phyloP scores from a whole-genome alignment of 2,113 vertebrate species.

The Ptyas mucosa region DNA sequence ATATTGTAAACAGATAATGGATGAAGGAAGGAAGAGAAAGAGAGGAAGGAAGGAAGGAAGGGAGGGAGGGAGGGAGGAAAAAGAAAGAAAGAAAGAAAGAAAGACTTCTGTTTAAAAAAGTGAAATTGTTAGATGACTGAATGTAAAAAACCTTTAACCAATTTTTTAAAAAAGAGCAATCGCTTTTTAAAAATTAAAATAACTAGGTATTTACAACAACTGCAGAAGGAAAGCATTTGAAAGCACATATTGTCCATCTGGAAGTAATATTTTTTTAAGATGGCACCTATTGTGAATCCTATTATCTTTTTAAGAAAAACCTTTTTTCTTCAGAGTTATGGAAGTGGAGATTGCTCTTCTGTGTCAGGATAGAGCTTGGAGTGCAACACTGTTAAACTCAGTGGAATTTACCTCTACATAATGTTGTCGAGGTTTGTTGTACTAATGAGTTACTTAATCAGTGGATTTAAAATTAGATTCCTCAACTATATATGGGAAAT shows the following conservation, averaged over 20 bases:
- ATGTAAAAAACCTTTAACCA: neutral
- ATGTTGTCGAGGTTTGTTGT: neutral
- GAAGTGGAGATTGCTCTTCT: neutral
- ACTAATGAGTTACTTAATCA: neutral
- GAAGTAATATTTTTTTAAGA: neutral
- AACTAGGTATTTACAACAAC: neutral
- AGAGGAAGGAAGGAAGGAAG: too few relatives aligned
- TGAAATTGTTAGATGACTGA: neutral
- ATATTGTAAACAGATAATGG: neutral
- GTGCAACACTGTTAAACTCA: neutral
- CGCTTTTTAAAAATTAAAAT: neutral
- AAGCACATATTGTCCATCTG: neutral
- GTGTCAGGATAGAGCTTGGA: neutral
- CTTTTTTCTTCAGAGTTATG: neutral
- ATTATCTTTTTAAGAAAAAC: neutral
- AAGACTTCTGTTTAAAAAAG: neutral
- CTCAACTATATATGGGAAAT: neutral
- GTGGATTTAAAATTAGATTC: neutral
- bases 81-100: too few relatives aligned
- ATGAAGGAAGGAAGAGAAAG: neutral
- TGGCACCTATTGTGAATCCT: neutral
- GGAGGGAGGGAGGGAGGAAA: accelerated
- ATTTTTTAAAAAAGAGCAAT: neutral
- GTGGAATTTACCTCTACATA: neutral
- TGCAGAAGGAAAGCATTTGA: neutral